Evolutionary conservation across 35 echinoderm and acorn worm genomes (phyloP).

Genomic region (Nesometra sesokonis): DNA sequence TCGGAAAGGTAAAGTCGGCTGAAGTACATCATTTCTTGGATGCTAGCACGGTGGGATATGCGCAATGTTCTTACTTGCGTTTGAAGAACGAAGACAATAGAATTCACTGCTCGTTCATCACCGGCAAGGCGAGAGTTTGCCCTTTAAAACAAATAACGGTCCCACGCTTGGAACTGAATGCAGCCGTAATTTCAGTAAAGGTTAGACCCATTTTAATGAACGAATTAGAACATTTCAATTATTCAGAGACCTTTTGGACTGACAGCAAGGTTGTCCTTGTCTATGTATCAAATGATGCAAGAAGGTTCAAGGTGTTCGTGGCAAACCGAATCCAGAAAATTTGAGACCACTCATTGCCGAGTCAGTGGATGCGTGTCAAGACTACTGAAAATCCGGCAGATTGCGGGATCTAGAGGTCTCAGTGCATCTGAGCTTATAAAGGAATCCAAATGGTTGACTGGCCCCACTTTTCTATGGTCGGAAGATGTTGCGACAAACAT

Average conservation of each 20-base stretch:
- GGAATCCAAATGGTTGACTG: conserved; percentile 23
- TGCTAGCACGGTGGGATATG: not conserved
- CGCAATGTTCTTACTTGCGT: conserved; percentile 8
- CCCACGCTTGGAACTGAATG: not conserved
- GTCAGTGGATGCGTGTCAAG: conserved; percentile 34
- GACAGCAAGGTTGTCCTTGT: conserved; percentile 22
- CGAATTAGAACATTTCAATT: conserved; percentile 24
- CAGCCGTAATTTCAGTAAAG: not conserved
- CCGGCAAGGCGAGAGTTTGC: not conserved
- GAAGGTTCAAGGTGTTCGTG: conserved; percentile 26
- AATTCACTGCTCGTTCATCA: conserved; percentile 30
- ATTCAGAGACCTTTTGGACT: conserved; percentile 24
- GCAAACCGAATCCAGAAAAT: conserved; percentile 61
- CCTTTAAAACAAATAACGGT: not conserved
- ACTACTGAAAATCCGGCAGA: conserved; percentile 47
- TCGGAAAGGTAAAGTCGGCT: not conserved
- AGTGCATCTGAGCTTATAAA: conserved; percentile 21
- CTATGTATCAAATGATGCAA: conserved; percentile 19
- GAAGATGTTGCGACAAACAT: not conserved
- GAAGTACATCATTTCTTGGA: not conserved
- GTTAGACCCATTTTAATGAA: conserved; percentile 9
- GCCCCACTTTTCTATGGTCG: conserved; percentile 56
- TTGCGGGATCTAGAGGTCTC: conserved; percentile 33
- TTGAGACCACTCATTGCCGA: conserved; percentile 1
- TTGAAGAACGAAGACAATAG: not conserved